Evolutionary conservation across 2,797 vertebrate genomes (phyloP), one percentile per base, ranked within the genome.

Genomic region (Alexandromys oeconomus): DNA sequence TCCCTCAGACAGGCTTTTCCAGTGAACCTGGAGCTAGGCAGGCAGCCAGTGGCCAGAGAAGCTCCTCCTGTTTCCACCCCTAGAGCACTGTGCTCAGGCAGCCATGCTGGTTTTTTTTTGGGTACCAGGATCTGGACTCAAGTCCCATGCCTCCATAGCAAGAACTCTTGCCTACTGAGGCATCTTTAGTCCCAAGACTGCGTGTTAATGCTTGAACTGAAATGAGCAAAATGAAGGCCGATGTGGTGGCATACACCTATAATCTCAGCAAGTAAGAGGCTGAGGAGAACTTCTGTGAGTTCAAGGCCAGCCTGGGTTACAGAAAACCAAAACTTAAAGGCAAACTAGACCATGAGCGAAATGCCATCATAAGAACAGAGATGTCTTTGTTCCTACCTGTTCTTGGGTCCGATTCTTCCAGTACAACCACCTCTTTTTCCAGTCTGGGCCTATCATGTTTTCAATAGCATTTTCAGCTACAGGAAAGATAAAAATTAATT

Each of bases 381-480:
- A 76, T 37, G 21, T n/a, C 3, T 21, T 48, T 81, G 29, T 40
- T 95, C 92, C 98, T 96, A 99, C 99, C 99, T 99, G 99, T n/a
- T 99, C 99, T 97, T 99, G 98, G 77, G 99, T 98, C n/a, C 99
- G 99, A 96, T 99, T 99, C 89, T 89, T 98, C 99, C 99, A 99
- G 97, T 99, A 98, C 14, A 99, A 23, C 99, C 99, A 99, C 51
- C 99, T 98, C 98, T 99, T 99, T 97, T 99, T 99, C 99, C 99
- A 99, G 93, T 99, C 99, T 92, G 99, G 99, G 63, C 99, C 99
- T 90, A 99, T 99, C 99, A 99, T 99, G 98, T 99, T 99, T 95
- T 98, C 98, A 97, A 99, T 99, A 93, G 99, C 99, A 15, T 99
- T 99, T 93, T 99, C 99, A 93, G 99, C 99, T 99, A 95, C 59